These are phyloP conservation scores for Callaeas wilsoni DNA, from an alignment of 2,113 vertebrate genomes.

Conservation along the genomic window DNA sequence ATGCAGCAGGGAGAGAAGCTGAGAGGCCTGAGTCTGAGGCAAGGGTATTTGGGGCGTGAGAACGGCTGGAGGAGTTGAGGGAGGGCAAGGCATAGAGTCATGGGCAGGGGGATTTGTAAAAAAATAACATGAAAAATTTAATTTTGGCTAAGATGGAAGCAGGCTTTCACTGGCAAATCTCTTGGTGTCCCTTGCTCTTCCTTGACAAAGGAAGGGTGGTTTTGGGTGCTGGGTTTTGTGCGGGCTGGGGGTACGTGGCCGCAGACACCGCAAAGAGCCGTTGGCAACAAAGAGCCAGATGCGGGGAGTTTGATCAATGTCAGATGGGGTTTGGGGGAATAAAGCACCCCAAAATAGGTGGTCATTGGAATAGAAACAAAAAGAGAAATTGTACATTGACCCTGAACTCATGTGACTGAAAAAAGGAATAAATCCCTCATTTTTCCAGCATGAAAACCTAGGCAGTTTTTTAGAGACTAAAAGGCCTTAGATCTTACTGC, in stretches of 20 bases:
- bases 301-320: not conserved
- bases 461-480: slow-evolving; percentile 31
- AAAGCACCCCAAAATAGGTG: slow-evolving; percentile 31
- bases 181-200: not conserved
- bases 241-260: accelerated
- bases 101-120: not conserved
- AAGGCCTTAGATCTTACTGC: slow-evolving; percentile 54
- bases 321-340: slow-evolving; percentile 22
- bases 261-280: not conserved
- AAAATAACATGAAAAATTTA: not conserved
- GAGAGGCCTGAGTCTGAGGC: not conserved
- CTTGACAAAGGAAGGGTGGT: not conserved
- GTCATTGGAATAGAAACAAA: slow-evolving; percentile 60
- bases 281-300: not conserved
- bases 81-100: not conserved
- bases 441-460: slow-evolving; percentile 59
- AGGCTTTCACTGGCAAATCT: not conserved
- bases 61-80: not conserved
- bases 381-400: slow-evolving; percentile 62
- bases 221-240: not conserved
- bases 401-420: not conserved
- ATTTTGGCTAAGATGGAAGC: not conserved
- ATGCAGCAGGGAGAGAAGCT: not conserved
- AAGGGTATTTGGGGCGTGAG: not conserved
- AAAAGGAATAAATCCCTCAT: slow-evolving; percentile 61